Conservation (phyloP, 1,140 invertebrate genomes). For the Coboldia fuscipes region DNA sequence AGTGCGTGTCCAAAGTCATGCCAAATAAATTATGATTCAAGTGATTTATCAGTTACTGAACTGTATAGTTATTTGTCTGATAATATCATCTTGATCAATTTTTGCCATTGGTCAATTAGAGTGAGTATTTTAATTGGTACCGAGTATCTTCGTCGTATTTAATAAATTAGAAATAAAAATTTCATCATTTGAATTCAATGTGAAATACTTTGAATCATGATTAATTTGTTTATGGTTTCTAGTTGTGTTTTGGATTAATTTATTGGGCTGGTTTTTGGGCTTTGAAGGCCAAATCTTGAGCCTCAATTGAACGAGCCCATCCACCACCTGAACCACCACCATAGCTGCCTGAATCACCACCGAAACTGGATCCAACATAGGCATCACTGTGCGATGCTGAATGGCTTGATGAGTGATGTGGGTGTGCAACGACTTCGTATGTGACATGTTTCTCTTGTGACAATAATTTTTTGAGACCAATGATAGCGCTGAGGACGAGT, state of each 20-base stretch:
- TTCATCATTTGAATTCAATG: constrained; percentile 1
- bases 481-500: constrained; percentile 55
- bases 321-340: constrained; percentile 35
- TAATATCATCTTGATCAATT: no score
- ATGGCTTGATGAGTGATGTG: constrained; percentile 46
- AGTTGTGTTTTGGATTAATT: background rate
- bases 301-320: constrained; percentile 48
- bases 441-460: constrained; percentile 58
- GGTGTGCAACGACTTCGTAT: constrained; percentile 62
- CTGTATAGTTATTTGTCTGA: no score
- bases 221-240: background rate
- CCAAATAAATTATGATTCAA: no score
- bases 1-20: no score
- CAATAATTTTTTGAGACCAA: constrained; percentile 59
- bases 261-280: constrained; percentile 36
- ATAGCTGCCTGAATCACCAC: constrained; percentile 28
- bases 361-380: constrained; percentile 30
- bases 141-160: background rate
- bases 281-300: constrained; percentile 50
- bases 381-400: constrained; percentile 34
- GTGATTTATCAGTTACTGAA: no score
- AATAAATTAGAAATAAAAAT: background rate
- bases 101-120: no score
- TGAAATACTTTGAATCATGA: background rate
- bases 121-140: no score